Evolutionary conservation across 2,888 invertebrate genomes (phyloP).

Genomic region (Dryocosmus kuriphilus): DNA sequence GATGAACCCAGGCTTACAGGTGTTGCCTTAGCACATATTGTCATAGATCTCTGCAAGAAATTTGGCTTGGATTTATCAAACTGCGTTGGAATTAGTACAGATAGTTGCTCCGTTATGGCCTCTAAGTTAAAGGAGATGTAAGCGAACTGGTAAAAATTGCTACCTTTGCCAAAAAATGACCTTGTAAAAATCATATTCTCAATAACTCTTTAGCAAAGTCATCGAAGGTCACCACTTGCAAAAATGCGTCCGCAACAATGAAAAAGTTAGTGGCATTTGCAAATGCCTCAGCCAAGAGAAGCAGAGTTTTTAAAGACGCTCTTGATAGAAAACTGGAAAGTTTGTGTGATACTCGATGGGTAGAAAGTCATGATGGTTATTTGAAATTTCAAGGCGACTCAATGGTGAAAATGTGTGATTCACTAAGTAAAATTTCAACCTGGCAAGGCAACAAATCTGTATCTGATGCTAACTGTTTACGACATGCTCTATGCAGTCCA

Average conservation of each 20-base stretch:
- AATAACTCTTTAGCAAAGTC: slow-evolving; percentile 63
- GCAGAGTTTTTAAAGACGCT: slow-evolving; percentile 10
- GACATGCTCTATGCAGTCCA: slow-evolving; percentile 46
- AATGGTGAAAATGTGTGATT: slow-evolving; percentile 18
- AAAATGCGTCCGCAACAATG: slow-evolving; percentile 52
- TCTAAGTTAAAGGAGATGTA: slow-evolving; percentile 65
- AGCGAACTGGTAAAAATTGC: slow-evolving; percentile 59
- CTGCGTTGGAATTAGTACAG: slow-evolving; percentile 63
- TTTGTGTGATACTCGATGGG: slow-evolving; percentile 58
- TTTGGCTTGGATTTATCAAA: slow-evolving; percentile 57
- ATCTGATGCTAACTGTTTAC: slow-evolving; percentile 56
- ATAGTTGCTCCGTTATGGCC: slow-evolving; percentile 65
- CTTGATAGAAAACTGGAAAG: slow-evolving; percentile 41
- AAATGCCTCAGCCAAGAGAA: slow-evolving; percentile 31
- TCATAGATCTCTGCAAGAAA: slow-evolving; percentile 56
- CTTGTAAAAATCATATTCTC: slow-evolving; percentile 63
- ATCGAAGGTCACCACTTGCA: slow-evolving; percentile 55
- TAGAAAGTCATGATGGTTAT: slow-evolving; percentile 54
- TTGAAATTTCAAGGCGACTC: slow-evolving; percentile 21
- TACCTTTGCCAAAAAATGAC: slow-evolving; percentile 57
- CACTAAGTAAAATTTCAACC: too few species aligned
- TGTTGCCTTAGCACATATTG: slow-evolving; percentile 57
- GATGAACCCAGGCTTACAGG: slow-evolving; percentile 55
- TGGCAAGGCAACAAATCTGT: slow-evolving; percentile 59
- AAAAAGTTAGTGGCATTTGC: slow-evolving; percentile 23